Base-by-base conservation (phyloP, 2,888 invertebrate species). In the Nymphalis urticae region DNA sequence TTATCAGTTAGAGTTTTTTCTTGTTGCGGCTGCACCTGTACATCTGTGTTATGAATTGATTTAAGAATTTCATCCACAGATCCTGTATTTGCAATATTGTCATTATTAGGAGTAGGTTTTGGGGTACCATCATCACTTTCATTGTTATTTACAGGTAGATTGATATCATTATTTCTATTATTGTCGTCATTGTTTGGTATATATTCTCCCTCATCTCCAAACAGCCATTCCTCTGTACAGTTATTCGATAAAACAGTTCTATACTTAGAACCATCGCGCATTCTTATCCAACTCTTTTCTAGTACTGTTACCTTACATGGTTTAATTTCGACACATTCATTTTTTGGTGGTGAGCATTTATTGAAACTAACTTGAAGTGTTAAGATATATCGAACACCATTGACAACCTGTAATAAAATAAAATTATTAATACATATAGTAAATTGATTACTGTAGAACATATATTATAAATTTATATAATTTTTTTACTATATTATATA, bases 271-370 rank as follows among this genome's bases (percentile, higher is more conserved):
- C 94, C 94, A 82, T 92, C 90, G 17, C 91, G 81, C 64, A 93
- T 87, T 78, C 89, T 90, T 36, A 94, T 80, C 95, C 96, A 95
- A 1, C 95, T 95, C 77, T 95, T 94, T 80, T 95, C 95, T 67
- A 95, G 83, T 76, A 95, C 93, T 24, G 94, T 92, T 72, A 96
- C 83, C 75, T 94, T 93, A 81, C 96, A 96, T 9, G 90, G 81
- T 75, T 86, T 89, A 27, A 82, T 81, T 36, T 77, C 76, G n/a
- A 75, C 73, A 75, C 92, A 92, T 51, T 85, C 82, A 64, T 77
- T 75, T 70, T 82, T 73, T 51, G 70, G 76, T 36, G 78, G 75
- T 10, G 86, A 79, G 78, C 94, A 95, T 54, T 81, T 85, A 63
- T 91, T 88, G 71, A 88, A 90, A 70, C 90, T 88, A 24, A 95